Evolutionary conservation across 2,888 invertebrate genomes (phyloP).

Genomic region (Diploptera punctata): DNA sequence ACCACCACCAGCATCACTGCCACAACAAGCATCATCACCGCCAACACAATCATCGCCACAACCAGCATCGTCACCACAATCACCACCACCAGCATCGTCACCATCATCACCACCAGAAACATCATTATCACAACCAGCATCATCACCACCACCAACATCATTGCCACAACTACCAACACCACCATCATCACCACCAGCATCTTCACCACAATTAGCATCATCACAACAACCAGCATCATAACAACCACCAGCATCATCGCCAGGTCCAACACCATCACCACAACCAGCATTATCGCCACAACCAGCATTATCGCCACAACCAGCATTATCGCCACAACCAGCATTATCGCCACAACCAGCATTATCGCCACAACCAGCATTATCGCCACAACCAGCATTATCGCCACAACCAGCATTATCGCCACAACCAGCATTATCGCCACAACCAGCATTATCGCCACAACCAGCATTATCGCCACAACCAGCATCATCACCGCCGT

Average conservation of each 20-base stretch:
- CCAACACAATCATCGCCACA: too few species aligned
- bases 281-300: neutral
- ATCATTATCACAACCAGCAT: too few species aligned
- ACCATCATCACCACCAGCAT: too few species aligned
- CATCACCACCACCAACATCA: too few species aligned
- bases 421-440: neutral
- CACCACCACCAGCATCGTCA: neutral
- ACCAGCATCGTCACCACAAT: neutral
- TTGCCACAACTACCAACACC: too few species aligned
- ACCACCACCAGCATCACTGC: neutral
- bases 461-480: neutral
- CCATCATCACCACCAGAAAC: neutral
- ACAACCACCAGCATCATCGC: too few species aligned
- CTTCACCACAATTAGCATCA: too few species aligned
- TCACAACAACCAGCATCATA: too few species aligned
- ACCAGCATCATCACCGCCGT: too few species aligned
- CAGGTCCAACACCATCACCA: neutral
- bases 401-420: too few species aligned
- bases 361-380: neutral
- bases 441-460: neutral
- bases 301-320: neutral
- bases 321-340: neutral
- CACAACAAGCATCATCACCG: too few species aligned
- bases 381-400: too few species aligned
- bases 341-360: neutral